Conservation (phyloP, 1,140 invertebrate species). For the Anastrepha ludens region DNA sequence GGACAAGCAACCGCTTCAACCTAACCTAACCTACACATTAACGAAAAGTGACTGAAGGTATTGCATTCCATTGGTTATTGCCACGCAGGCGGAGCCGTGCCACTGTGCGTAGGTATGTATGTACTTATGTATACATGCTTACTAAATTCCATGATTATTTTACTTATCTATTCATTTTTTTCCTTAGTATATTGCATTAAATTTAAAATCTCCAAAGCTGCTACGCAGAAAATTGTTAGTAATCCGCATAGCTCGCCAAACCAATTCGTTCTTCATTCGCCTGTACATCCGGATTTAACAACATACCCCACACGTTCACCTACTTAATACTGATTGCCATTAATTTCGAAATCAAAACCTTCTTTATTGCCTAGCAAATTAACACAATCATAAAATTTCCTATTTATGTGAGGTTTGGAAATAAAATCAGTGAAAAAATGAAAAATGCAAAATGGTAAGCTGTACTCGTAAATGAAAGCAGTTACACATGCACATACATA, state of each 20-base stretch:
- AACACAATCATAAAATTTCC: conserved; percentile 72
- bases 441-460: conserved; percentile 31
- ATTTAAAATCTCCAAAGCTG: too few species aligned
- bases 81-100: too few species aligned
- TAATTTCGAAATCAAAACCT: conserved; percentile 66
- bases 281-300: not conserved
- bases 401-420: conserved; percentile 5
- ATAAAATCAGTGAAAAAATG: conserved; percentile 59
- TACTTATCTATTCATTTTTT: too few species aligned
- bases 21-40: too few species aligned
- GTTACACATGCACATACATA: not conserved
- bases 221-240: too few species aligned
- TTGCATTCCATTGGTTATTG: too few species aligned
- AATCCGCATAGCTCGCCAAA: not conserved
- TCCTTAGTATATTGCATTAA: too few species aligned
- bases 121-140: too few species aligned
- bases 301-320: not conserved
- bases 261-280: not conserved
- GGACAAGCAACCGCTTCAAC: too few species aligned
- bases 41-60: too few species aligned
- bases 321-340: not conserved
- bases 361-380: conserved; percentile 73
- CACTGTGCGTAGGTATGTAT: too few species aligned
- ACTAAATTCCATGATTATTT: too few species aligned
- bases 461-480: not conserved